Evolutionary conservation across 2,797 vertebrate species (phyloP).

Genomic region (Morelia viridis): DNA sequence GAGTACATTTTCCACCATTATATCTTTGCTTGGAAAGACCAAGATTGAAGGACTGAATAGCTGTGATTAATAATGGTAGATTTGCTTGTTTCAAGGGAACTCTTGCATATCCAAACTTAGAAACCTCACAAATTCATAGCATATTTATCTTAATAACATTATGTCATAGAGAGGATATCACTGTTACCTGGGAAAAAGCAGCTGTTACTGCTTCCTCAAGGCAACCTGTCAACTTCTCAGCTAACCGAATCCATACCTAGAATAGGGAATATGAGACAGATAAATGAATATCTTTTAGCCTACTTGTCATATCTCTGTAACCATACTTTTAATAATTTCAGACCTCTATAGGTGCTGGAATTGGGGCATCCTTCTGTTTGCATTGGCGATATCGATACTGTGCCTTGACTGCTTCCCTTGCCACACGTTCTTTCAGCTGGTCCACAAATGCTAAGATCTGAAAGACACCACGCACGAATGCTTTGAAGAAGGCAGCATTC

Average conservation of each 20-base stretch:
- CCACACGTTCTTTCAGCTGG: conserved; percentile 59
- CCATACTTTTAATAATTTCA: not conserved
- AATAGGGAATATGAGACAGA: not conserved
- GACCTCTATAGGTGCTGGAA: conserved; percentile 68
- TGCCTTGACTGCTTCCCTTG: conserved; percentile 53
- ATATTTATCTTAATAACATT: not conserved
- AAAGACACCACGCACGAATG: not conserved
- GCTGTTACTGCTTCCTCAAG: conserved; percentile 57
- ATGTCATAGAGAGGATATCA: not conserved
- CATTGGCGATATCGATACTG: conserved; percentile 16
- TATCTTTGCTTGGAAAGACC: not conserved
- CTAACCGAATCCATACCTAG: conserved; percentile 65
- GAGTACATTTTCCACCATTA: not conserved
- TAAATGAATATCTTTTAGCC: not conserved
- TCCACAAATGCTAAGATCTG: conserved; percentile 60
- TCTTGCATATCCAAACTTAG: not conserved
- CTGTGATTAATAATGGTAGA: not conserved
- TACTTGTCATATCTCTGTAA: not conserved
- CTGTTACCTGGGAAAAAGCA: conserved; percentile 67
- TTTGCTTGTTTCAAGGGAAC: not conserved
- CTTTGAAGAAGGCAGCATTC: not conserved
- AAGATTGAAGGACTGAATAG: not conserved
- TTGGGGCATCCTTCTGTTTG: conserved; percentile 28
- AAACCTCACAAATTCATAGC: not conserved
- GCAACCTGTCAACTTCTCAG: conserved; percentile 58